Conservation (phyloP, 2,113 vertebrate species). For the Vicugna pacos region DNA sequence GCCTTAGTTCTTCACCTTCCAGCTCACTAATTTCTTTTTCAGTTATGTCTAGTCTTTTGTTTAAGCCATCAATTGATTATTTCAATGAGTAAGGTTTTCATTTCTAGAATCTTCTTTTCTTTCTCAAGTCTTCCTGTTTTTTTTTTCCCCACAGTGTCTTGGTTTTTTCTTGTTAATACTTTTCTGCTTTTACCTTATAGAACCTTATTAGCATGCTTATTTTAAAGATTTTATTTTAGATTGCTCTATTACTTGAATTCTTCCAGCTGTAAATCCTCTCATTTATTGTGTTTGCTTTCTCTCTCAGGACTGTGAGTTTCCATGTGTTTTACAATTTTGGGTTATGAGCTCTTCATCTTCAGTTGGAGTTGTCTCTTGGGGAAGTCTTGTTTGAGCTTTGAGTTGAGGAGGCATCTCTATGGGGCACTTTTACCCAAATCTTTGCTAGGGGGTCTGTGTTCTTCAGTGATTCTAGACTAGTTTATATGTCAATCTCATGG, state of each 20-base stretch:
- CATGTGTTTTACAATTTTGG: not conserved
- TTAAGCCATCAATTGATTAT: slow-evolving; percentile 23
- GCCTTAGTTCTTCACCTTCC: not conserved
- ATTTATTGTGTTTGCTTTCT: not conserved
- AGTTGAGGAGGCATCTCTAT: not conserved
- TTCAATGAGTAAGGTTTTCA: not conserved
- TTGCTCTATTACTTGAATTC: not conserved
- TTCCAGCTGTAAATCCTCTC: not conserved
- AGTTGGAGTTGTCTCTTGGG: not conserved
- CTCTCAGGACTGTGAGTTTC: not conserved
- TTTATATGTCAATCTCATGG: not conserved
- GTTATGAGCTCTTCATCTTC: not conserved
- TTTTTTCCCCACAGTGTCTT: not conserved
- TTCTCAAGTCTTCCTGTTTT: not conserved
- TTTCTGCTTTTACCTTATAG: not conserved
- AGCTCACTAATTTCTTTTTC: not conserved
- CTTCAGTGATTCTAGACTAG: not conserved
- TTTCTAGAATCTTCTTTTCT: not conserved
- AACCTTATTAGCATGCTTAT: not conserved
- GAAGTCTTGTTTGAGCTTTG: not conserved
- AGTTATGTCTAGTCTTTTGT: not conserved
- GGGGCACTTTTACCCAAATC: not conserved
- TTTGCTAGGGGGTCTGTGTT: not conserved
- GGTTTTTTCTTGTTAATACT: not conserved
- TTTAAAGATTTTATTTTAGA: slow-evolving; percentile 1